Conservation (phyloP, 2,113 vertebrate genomes). For the Clarias gariepinus region DNA sequence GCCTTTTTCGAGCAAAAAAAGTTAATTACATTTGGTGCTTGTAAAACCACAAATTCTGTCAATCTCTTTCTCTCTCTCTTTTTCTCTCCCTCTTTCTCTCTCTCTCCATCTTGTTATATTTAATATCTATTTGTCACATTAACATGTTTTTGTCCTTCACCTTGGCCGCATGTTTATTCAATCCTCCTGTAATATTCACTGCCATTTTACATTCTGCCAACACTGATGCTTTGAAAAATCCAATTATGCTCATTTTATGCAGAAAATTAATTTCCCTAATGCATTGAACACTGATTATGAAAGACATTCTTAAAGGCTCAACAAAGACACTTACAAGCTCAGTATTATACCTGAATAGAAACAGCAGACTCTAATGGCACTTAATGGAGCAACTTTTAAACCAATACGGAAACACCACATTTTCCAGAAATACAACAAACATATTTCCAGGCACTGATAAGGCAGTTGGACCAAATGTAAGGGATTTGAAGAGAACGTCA, state of each 20-base stretch:
- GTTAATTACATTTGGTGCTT: slow-evolving; percentile 11
- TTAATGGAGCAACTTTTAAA: background rate
- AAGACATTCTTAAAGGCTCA: slow-evolving; percentile 9
- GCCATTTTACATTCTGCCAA: slow-evolving; percentile 36
- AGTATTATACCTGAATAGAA: background rate
- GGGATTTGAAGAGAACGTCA: background rate
- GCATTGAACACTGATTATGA: slow-evolving; percentile 8
- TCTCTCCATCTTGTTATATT: background rate
- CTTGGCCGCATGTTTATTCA: background rate
- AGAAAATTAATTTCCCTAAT: slow-evolving; percentile 39
- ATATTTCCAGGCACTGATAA: background rate
- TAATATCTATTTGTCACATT: background rate
- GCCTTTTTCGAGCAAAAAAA: slow-evolving; percentile 2
- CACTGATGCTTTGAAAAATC: slow-evolving; percentile 27
- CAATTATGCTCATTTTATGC: slow-evolving; percentile 45
- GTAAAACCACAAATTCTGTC: background rate
- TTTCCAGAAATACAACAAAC: background rate
- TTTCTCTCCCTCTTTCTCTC: background rate
- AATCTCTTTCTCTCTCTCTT: background rate
- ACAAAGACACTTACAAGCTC: background rate
- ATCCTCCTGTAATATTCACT: background rate
- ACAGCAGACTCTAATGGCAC: background rate
- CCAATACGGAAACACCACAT: background rate
- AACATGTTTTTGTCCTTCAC: slow-evolving; percentile 7
- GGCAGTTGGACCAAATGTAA: background rate